These are phyloP conservation scores for Pammene aurita DNA, from an alignment of 2,888 invertebrate species.

Conservation along the genomic window DNA sequence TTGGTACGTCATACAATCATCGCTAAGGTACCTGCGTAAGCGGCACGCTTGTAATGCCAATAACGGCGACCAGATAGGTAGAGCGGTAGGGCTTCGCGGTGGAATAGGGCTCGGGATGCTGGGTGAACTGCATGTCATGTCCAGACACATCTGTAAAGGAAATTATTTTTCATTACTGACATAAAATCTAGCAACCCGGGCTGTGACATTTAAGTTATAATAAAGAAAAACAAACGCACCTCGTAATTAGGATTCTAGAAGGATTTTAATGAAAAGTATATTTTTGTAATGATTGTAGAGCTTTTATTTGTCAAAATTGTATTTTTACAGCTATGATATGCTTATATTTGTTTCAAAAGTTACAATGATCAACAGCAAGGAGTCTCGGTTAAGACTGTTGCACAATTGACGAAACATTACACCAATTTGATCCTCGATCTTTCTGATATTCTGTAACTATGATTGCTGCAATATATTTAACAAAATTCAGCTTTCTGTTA, in stretches of 20 bases:
- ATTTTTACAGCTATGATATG: constrained; percentile 97
- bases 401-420: constrained; percentile 79
- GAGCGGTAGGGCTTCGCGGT: constrained; percentile 66
- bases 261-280: constrained; percentile 59
- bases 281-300: constrained; percentile 83
- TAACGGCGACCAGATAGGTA: constrained; percentile 77
- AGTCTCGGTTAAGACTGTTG: constrained; percentile 70
- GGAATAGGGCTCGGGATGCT: constrained; percentile 66
- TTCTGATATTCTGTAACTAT: constrained; percentile 72
- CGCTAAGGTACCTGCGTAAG: constrained; percentile 77
- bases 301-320: constrained; percentile 92
- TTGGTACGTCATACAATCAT: constrained; percentile 78
- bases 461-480: constrained; percentile 56
- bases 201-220: neutral
- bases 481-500: constrained; percentile 79
- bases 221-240: constrained; percentile 49
- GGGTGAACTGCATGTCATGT: constrained; percentile 69
- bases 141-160: constrained; percentile 75
- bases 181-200: neutral
- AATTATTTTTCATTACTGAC: constrained; percentile 14
- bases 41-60: constrained; percentile 78
- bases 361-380: constrained; percentile 85
- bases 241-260: constrained; percentile 37
- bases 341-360: constrained; percentile 90
- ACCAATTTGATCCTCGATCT: constrained; percentile 70